phyloP scores from a whole-genome alignment of 2,113 vertebrate genomes.

The Podarcis raffonei region DNA sequence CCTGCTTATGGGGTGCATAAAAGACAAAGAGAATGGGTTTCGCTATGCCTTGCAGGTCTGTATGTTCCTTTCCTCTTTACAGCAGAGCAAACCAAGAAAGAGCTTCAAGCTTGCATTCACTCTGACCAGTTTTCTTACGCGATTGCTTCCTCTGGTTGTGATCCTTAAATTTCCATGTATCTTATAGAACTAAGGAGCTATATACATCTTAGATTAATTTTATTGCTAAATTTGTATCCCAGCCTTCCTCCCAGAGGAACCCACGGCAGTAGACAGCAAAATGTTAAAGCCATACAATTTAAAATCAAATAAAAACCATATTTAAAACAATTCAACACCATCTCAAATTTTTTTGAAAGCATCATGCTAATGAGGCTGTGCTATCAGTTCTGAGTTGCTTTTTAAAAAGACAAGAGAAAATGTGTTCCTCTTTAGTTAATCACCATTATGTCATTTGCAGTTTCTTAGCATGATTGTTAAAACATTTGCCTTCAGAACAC shows the following conservation, averaged over 20 bases:
- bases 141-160: neutral
- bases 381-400: neutral
- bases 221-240: no score
- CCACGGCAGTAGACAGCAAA: no score
- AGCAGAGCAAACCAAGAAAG: no score
- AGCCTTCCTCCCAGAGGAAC: no score
- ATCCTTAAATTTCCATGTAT: neutral
- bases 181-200: neutral
- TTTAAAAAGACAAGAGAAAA: neutral
- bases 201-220: neutral
- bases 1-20: conserved; percentile 91
- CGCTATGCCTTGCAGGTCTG: conserved; percentile 87
- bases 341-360: no score
- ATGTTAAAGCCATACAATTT: neutral
- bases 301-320: neutral
- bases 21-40: conserved; percentile 86
- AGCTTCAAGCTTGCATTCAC: neutral
- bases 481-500: no score
- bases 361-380: neutral
- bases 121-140: neutral
- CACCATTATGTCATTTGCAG: no score
- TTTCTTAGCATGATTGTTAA: neutral
- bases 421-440: no score
- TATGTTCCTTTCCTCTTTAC: neutral
- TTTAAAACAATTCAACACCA: neutral